A percentile compares a stretch with the other conserved stretches of the same genome.
Conservation (phyloP, 2,113 vertebrate species). For the Felis catus region DNA sequence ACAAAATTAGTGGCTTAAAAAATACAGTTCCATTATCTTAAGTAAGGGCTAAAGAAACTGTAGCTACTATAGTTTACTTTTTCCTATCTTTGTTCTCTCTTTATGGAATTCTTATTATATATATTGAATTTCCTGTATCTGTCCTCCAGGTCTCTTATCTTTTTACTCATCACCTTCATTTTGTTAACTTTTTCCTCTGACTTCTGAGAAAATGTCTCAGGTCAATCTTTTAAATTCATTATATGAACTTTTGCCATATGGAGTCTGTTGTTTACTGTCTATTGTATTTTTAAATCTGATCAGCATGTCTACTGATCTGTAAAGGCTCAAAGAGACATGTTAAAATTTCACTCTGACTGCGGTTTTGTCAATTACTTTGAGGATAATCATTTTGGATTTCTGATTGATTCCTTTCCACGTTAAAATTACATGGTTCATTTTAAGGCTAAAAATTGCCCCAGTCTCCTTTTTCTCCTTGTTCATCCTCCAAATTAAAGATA, state of each 20-base stretch:
- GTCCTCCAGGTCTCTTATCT: conserved; percentile 43
- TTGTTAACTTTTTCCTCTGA: conserved; percentile 60
- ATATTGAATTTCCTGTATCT: conserved; percentile 54
- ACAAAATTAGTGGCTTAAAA: background rate
- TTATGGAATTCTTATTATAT: conserved; percentile 3
- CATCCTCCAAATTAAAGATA: background rate
- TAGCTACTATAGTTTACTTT: background rate
- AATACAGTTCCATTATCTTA: background rate
- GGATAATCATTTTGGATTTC: background rate
- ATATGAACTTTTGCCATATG: background rate
- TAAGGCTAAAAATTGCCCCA: background rate
- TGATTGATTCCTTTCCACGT: background rate
- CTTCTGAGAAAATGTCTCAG: conserved; percentile 60
- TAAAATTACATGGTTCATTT: background rate
- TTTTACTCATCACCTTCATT: conserved; percentile 57
- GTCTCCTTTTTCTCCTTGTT: background rate
- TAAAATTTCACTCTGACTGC: conserved; percentile 19
- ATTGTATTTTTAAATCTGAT: conserved; percentile 46
- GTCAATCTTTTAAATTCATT: conserved; percentile 59
- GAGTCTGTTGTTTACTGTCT: conserved; percentile 14
- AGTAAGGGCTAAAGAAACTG: background rate
- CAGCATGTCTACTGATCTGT: conserved; percentile 48
- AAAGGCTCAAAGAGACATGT: background rate
- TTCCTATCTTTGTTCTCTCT: conserved; percentile 1
- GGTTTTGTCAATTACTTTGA: background rate